Evolutionary conservation across 2,888 invertebrate species (phyloP).

Genomic region (Perizoma flavofasciatum): DNA sequence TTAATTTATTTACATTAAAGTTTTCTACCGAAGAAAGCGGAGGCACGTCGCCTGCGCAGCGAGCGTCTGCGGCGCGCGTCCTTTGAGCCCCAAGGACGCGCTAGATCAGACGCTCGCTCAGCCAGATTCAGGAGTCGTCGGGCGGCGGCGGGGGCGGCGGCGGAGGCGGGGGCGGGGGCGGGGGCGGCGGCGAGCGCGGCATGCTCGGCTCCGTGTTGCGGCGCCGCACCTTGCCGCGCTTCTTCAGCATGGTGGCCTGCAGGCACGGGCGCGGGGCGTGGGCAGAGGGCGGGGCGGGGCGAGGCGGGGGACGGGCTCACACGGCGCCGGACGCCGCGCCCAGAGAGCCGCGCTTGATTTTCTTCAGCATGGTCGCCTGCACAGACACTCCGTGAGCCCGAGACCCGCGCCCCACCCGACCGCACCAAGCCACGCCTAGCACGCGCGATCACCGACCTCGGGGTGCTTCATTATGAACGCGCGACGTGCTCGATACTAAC

Average conservation of each 20-base stretch:
- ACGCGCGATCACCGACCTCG: background rate
- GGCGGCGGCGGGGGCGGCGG: slow-evolving; percentile 67
- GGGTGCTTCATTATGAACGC: background rate
- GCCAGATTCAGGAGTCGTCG: slow-evolving; percentile 87
- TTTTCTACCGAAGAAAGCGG: slow-evolving; percentile 30
- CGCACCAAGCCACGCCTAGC: slow-evolving; percentile 43
- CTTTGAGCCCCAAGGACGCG: slow-evolving; percentile 78
- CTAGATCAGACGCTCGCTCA: slow-evolving; percentile 88
- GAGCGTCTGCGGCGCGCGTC: slow-evolving; percentile 64
- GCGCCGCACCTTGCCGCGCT: slow-evolving; percentile 98
- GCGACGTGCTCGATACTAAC: slow-evolving; percentile 19
- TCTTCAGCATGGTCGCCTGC: slow-evolving; percentile 99
- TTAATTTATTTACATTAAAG: slow-evolving; percentile 66
- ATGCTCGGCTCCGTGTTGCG: slow-evolving; percentile 95
- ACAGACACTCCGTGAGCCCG: slow-evolving; percentile 60
- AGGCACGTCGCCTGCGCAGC: slow-evolving; percentile 46
- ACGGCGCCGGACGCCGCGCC: slow-evolving; percentile 82
- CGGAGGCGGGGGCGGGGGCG: slow-evolving; percentile 63
- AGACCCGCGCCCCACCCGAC: slow-evolving; percentile 31
- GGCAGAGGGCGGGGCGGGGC: slow-evolving; percentile 44
- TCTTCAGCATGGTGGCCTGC: slow-evolving; percentile 99
- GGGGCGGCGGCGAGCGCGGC: slow-evolving; percentile 76
- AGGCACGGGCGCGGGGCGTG: slow-evolving; percentile 65
- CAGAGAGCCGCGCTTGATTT: slow-evolving; percentile 97
- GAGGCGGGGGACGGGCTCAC: slow-evolving; percentile 67